phyloP scores from a whole-genome alignment of 92 coral and sea anemone genomes.

The Epizoanthus ramosus region DNA sequence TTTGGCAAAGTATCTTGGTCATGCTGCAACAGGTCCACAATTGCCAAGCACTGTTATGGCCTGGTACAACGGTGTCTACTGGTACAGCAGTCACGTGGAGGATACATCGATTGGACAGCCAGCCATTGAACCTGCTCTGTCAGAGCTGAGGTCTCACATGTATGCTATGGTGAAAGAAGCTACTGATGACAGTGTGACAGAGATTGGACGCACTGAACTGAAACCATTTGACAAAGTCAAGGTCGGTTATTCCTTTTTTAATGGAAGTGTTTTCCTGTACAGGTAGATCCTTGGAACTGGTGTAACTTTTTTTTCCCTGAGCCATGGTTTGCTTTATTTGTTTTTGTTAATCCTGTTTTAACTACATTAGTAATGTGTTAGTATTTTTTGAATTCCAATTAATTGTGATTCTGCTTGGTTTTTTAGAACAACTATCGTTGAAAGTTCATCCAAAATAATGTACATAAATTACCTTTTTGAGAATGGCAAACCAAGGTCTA shows the following conservation, averaged over 20 bases:
- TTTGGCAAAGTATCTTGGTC: constrained; percentile 6
- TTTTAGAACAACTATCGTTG: too few species aligned
- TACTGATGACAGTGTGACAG: constrained; percentile 2
- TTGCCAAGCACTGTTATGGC: constrained; percentile 11
- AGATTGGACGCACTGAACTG: constrained; percentile 14
- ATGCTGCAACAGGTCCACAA: neutral
- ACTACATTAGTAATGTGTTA: too few species aligned
- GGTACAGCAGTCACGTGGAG: constrained; percentile 15
- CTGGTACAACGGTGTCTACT: constrained; percentile 35
- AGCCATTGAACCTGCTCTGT: constrained; percentile 11
- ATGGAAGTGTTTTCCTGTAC: too few species aligned
- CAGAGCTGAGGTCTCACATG: constrained; percentile 26
- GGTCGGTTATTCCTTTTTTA: neutral
- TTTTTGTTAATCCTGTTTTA: too few species aligned
- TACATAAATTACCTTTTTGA: too few species aligned
- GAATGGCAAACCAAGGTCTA: too few species aligned
- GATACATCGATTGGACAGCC: constrained; percentile 21
- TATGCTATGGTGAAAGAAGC: constrained; percentile 29
- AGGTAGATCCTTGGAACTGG: too few species aligned
- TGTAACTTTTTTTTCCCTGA: too few species aligned
- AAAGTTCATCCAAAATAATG: too few species aligned
- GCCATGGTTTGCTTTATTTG: too few species aligned
- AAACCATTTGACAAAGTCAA: constrained; percentile 4
- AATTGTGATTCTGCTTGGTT: too few species aligned
- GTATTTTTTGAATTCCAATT: too few species aligned